Percentiles rank a stretch among this genome's conserved stretches.
Conservation (phyloP, 2,113 vertebrate genomes). For the Delphinapterus leucas region DNA sequence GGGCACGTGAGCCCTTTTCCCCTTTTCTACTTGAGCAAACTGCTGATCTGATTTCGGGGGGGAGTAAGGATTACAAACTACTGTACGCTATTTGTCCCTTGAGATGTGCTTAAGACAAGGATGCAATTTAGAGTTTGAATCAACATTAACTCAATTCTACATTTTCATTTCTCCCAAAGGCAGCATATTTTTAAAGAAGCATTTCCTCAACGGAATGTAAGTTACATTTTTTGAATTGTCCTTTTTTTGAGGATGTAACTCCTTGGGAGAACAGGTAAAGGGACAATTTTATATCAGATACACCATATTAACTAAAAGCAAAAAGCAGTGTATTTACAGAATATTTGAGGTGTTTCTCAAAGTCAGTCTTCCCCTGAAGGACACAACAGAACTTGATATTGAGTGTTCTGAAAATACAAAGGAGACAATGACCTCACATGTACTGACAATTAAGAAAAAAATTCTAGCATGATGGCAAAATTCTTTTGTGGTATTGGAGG, state of each 20-base stretch:
- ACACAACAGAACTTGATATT: background rate
- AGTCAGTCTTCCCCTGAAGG: background rate
- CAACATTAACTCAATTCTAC: background rate
- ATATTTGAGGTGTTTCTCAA: background rate
- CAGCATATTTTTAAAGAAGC: conserved; percentile 5
- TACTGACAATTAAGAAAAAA: background rate
- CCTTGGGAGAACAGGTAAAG: background rate
- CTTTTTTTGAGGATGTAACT: background rate
- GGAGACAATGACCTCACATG: background rate
- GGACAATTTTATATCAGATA: background rate
- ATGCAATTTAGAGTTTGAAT: background rate
- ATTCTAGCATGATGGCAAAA: background rate
- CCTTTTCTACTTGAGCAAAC: background rate
- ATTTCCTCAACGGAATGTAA: background rate
- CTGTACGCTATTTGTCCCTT: background rate
- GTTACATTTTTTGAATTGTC: background rate
- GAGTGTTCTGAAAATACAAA: background rate
- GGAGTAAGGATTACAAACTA: background rate
- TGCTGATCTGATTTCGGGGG: background rate
- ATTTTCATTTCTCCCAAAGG: background rate
- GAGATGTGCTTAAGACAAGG: background rate
- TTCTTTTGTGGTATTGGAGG: background rate
- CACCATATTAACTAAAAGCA: background rate
- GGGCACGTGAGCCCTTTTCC: background rate
- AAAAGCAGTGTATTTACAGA: background rate